phyloP scores from a whole-genome alignment of 1,140 invertebrate genomes.

The Lordiphosa clarofinis region DNA sequence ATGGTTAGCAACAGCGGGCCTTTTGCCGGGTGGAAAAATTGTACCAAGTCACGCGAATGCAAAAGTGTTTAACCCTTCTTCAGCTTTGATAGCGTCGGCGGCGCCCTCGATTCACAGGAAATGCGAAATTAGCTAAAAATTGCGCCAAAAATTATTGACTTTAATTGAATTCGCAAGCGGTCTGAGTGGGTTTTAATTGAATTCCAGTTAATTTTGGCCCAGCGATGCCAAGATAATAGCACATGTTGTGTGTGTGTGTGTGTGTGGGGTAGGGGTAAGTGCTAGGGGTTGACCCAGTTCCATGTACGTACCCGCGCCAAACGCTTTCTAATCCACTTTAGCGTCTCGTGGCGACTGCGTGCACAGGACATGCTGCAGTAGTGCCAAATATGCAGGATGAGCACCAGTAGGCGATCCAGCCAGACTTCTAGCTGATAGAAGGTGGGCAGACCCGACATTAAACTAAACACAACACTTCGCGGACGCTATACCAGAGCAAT shows the following conservation, averaged over 20 bases:
- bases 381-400: slow-evolving; percentile 51
- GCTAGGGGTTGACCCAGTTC: slow-evolving; percentile 49
- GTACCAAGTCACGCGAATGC: slow-evolving; percentile 65
- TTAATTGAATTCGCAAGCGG: slow-evolving; percentile 60
- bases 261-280: slow-evolving; percentile 1
- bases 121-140: slow-evolving; percentile 64
- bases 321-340: slow-evolving; percentile 68
- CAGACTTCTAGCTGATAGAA: slow-evolving; percentile 51
- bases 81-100: slow-evolving; percentile 10
- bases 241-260: too few relatives aligned
- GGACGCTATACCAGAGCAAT: slow-evolving; percentile 15
- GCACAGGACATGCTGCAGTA: slow-evolving; percentile 59
- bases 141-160: slow-evolving; percentile 60
- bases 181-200: slow-evolving; percentile 44
- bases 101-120: slow-evolving; percentile 57
- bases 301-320: slow-evolving; percentile 40
- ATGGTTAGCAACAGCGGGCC: slow-evolving; percentile 20
- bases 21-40: slow-evolving; percentile 64
- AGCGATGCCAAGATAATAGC: slow-evolving; percentile 11
- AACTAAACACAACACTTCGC: slow-evolving; percentile 19
- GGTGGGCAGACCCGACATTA: slow-evolving; percentile 57
- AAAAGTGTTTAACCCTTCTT: slow-evolving; percentile 57
- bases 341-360: slow-evolving; percentile 52
- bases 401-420: slow-evolving; percentile 55
- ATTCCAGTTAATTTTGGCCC: slow-evolving; percentile 33